Conservation (phyloP, 1,140 invertebrate species). For the Diabrotica virgifera region DNA sequence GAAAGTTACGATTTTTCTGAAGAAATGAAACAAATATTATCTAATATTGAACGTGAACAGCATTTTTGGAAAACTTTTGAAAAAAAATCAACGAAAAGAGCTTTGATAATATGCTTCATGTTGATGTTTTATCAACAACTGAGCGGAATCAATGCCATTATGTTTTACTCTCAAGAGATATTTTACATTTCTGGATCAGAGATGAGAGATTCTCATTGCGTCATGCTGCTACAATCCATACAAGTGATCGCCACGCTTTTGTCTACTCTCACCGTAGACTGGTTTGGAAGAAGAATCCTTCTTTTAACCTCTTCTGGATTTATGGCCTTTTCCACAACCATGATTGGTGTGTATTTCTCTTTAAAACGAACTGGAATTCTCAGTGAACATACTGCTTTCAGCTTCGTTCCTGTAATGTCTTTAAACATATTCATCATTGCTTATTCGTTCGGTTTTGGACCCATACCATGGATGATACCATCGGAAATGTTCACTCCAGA, state of each 20-base stretch:
- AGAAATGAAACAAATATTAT: constrained; percentile 53
- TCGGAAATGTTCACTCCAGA: constrained; percentile 73
- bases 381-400: constrained; percentile 27
- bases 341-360: constrained; percentile 63
- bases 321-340: constrained; percentile 63
- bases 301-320: constrained; percentile 63
- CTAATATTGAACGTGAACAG: constrained; percentile 37
- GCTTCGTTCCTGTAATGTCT: constrained; percentile 68
- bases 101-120: constrained; percentile 55
- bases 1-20: constrained; percentile 59
- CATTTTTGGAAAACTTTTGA: constrained; percentile 25
- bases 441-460: constrained; percentile 77
- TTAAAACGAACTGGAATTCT: constrained; percentile 48
- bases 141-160: constrained; percentile 59
- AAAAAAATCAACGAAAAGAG: constrained; percentile 51
- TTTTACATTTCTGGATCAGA: constrained; percentile 38
- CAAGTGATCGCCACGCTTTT: constrained; percentile 68
- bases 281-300: constrained; percentile 65
- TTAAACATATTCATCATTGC: constrained; percentile 74
- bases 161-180: constrained; percentile 58
- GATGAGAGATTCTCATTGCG: constrained; percentile 56
- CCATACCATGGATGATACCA: constrained; percentile 76
- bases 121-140: constrained; percentile 71
- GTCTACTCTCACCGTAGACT: constrained; percentile 63
- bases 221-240: constrained; percentile 71